Conservation (phyloP, 2,113 vertebrate genomes). For the Bufo gargarizans region DNA sequence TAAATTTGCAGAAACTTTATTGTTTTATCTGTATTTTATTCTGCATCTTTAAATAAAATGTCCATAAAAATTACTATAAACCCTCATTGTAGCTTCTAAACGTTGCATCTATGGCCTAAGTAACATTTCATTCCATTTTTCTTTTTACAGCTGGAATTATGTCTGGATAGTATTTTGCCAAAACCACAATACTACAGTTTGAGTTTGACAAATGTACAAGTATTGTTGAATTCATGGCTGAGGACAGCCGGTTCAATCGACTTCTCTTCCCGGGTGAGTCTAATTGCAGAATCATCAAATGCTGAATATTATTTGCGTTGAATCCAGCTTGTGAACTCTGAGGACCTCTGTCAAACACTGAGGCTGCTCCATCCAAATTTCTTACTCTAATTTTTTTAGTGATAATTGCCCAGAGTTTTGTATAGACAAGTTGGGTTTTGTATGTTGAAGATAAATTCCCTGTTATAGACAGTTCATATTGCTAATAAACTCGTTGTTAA, state of each 20-base stretch:
- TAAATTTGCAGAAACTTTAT: background rate
- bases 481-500: background rate
- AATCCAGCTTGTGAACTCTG: background rate
- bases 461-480: background rate
- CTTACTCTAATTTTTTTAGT: constrained; percentile 11
- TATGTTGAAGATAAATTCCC: background rate
- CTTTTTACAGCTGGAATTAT: background rate
- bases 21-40: background rate
- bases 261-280: constrained; percentile 20
- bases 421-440: constrained; percentile 24
- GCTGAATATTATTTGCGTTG: background rate
- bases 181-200: background rate
- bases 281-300: constrained; percentile 29
- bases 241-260: constrained; percentile 1
- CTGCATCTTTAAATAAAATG: background rate
- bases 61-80: background rate
- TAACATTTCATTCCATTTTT: background rate
- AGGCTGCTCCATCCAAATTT: background rate
- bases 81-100: background rate
- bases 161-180: background rate
- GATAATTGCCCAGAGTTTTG: constrained; percentile 41
- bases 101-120: background rate
- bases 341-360: constrained; percentile 41
- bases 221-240: background rate
- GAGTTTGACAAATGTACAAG: constrained; percentile 1